These are phyloP conservation scores for Danio aesculapii DNA, from an alignment of 2,797 vertebrate species.

Conservation along the genomic window DNA sequence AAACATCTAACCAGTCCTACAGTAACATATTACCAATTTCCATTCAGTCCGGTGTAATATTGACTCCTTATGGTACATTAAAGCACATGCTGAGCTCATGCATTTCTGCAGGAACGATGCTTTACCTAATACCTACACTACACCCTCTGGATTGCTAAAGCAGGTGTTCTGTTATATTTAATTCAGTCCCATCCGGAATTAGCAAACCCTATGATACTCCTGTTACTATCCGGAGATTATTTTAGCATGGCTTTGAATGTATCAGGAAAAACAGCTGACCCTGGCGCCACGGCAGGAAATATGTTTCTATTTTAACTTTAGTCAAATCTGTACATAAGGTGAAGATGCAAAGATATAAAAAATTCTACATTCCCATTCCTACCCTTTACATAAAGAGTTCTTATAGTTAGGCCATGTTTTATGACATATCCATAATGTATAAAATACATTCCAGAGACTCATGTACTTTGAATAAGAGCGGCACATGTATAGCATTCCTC, in stretches of 20 bases:
- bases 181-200: slow-evolving; percentile 70
- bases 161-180: slow-evolving; percentile 58
- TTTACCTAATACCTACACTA: neutral
- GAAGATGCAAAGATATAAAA: slow-evolving; percentile 45
- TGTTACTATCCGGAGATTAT: slow-evolving; percentile 69
- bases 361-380: slow-evolving; percentile 35
- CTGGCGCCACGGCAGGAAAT: slow-evolving; percentile 68
- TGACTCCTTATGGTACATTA: slow-evolving; percentile 15
- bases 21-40: neutral
- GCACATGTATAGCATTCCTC: slow-evolving; percentile 53
- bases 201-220: slow-evolving; percentile 66
- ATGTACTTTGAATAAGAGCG: slow-evolving; percentile 48
- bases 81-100: neutral
- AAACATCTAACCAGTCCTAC: neutral
- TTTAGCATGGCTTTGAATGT: slow-evolving; percentile 70
- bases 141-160: slow-evolving; percentile 29
- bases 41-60: neutral
- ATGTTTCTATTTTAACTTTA: slow-evolving; percentile 76
- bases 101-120: slow-evolving; percentile 8
- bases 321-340: slow-evolving; percentile 73
- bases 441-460: neutral
- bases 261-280: slow-evolving; percentile 73
- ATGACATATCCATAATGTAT: neutral
- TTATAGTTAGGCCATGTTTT: neutral
- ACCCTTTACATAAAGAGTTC: neutral